Conservation (phyloP, 2,113 vertebrate species). For the Lycaon pictus region DNA sequence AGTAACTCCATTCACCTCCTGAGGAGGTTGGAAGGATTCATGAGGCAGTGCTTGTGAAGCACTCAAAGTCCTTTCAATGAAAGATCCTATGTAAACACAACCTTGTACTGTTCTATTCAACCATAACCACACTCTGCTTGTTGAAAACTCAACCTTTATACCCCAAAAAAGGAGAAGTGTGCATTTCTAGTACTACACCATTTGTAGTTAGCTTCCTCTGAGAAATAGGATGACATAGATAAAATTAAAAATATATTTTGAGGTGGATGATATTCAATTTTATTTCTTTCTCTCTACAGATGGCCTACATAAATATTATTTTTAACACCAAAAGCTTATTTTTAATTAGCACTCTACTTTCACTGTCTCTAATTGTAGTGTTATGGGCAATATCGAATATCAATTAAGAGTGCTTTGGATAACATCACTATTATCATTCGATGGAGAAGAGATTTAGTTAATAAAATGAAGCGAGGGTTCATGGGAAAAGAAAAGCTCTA, state of each 20-base stretch:
- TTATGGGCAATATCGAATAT: background rate
- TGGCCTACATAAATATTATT: slow-evolving; percentile 22
- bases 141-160: background rate
- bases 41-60: slow-evolving; percentile 59
- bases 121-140: background rate
- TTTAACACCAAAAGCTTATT: slow-evolving; percentile 28
- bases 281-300: slow-evolving; percentile 39
- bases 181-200: background rate
- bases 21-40: slow-evolving; percentile 15
- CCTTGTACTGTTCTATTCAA: background rate
- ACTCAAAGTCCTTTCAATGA: slow-evolving; percentile 45
- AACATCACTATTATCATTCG: slow-evolving; percentile 13
- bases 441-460: slow-evolving; percentile 26
- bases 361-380: background rate
- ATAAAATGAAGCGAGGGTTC: background rate
- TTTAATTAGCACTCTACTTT: slow-evolving; percentile 50
- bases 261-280: background rate
- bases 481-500: background rate
- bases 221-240: slow-evolving; percentile 3
- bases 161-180: background rate
- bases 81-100: slow-evolving; percentile 57
- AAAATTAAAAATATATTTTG: slow-evolving; percentile 36
- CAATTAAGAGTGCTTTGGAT: slow-evolving; percentile 35
- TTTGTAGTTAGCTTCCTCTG: slow-evolving; percentile 41
- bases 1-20: slow-evolving; percentile 49